phyloP scores from a whole-genome alignment of 2,113 vertebrate species.

The Nipponia nippon region DNA sequence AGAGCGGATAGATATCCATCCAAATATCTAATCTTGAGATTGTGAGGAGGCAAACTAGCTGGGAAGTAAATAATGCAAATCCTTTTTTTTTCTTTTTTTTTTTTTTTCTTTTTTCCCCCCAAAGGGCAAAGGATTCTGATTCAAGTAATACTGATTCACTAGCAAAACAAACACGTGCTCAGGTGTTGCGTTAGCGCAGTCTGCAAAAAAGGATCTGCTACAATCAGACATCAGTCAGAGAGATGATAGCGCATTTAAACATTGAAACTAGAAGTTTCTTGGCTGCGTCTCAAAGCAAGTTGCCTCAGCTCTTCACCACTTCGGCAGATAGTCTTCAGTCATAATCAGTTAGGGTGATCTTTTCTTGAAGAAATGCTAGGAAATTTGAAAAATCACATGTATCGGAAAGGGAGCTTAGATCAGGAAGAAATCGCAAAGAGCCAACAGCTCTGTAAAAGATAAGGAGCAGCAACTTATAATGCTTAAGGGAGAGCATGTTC shows the following conservation, averaged over 20 bases:
- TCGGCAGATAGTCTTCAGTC: neutral
- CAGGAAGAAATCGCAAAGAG: neutral
- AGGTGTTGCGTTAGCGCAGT: neutral
- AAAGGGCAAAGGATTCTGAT: neutral
- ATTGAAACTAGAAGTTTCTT: neutral
- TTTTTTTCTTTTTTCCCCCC: neutral
- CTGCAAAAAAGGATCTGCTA: neutral
- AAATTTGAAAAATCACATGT: neutral
- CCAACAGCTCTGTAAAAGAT: neutral
- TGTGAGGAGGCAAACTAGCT: neutral
- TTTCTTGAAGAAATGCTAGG: neutral
- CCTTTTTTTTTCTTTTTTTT: neutral
- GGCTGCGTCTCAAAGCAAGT: neutral
- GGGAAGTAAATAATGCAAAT: neutral
- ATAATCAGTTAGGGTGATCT: neutral
- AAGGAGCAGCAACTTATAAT: neutral
- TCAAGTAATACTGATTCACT: neutral
- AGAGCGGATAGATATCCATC: neutral
- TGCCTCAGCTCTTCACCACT: neutral
- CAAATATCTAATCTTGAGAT: neutral
- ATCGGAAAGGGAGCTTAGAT: neutral
- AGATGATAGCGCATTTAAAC: rapidly evolving
- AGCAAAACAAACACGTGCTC: neutral
- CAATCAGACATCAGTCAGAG: neutral
- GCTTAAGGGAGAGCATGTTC: neutral